A percentile compares a stretch with the other conserved stretches of the same genome.
Conservation (phyloP, 1,140 invertebrate genomes). For the Epicauta chinensis region DNA sequence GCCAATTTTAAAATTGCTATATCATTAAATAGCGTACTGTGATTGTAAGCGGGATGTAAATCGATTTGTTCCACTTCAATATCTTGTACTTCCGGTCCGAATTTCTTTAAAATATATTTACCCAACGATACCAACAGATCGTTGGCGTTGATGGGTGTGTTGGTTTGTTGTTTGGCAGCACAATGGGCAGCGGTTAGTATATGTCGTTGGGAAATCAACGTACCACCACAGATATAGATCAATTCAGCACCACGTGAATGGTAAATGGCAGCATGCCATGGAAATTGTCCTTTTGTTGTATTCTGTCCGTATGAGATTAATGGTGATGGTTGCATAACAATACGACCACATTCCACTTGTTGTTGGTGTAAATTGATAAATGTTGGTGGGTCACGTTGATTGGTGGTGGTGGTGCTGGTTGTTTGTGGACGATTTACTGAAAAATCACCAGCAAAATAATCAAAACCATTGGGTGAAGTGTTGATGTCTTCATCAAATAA, state of each 20-base stretch:
- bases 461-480: constrained; percentile 4
- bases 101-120: constrained; percentile 48
- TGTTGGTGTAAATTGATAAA: too few species aligned
- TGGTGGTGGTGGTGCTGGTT: constrained; percentile 13
- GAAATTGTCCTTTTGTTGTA: constrained; percentile 35
- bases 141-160: constrained; percentile 19
- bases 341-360: constrained; percentile 24
- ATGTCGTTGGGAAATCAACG: constrained; percentile 30
- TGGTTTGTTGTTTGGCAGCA: constrained; percentile 30
- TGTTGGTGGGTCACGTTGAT: too few species aligned
- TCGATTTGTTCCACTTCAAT: constrained; percentile 45
- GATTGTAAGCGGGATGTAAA: constrained; percentile 53
- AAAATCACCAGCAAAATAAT: constrained; percentile 33
- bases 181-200: constrained; percentile 39
- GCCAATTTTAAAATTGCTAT: constrained; percentile 49
- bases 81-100: constrained; percentile 35
- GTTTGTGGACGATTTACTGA: neutral
- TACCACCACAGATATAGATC: constrained; percentile 37
- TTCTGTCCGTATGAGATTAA: constrained; percentile 31
- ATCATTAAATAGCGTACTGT: constrained; percentile 49
- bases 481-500: too few species aligned
- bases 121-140: constrained; percentile 33
- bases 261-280: constrained; percentile 40
- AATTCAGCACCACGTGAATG: constrained; percentile 25
- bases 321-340: constrained; percentile 16